Percentiles rank a stretch among this genome's conserved stretches.
Evolutionary conservation across 2,113 vertebrate genomes (phyloP).

Genomic region (Tretioscincus oriximinensis): DNA sequence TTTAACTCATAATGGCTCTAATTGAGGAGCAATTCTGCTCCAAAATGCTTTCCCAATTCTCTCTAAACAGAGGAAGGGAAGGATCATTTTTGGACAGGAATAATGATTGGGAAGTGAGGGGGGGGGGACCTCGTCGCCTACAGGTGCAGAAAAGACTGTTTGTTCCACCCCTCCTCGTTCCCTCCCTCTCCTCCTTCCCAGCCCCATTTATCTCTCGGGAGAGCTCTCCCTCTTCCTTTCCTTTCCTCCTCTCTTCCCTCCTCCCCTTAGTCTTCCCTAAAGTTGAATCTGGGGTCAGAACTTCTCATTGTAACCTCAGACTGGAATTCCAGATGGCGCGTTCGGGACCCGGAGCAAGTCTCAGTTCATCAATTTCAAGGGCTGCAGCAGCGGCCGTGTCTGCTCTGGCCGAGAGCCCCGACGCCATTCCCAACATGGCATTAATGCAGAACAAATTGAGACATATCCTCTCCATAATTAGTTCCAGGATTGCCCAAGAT

Average conservation of each 20-base stretch:
- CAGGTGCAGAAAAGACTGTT: slow-evolving; percentile 63
- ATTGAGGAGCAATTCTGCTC: no score
- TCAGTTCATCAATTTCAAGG: slow-evolving; percentile 78
- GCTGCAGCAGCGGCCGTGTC: slow-evolving; percentile 61
- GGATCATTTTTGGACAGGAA: slow-evolving; percentile 15
- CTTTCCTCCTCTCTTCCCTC: neutral
- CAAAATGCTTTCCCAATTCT: neutral
- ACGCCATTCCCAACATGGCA: slow-evolving; percentile 74
- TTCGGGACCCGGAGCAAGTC: slow-evolving; percentile 72
- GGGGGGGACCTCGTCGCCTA: slow-evolving; percentile 37
- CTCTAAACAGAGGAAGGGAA: neutral
- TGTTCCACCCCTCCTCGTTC: neutral
- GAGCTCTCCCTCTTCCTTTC: neutral
- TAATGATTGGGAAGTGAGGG: slow-evolving; percentile 25
- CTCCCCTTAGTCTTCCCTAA: slow-evolving; percentile 52
- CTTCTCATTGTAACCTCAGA: slow-evolving; percentile 77
- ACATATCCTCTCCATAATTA: slow-evolving; percentile 86
- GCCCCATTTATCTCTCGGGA: neutral
- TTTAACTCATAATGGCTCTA: neutral
- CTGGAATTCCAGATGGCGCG: slow-evolving; percentile 83
- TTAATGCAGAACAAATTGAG: slow-evolving; percentile 89
- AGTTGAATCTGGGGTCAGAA: slow-evolving; percentile 82
- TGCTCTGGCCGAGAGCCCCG: slow-evolving; percentile 64
- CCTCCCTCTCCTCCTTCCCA: no score
- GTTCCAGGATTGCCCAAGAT: slow-evolving; percentile 81